Percentiles rank a stretch among this genome's conserved stretches.
Conservation (phyloP, 2,113 vertebrate species). For the Macrotis lagotis region DNA sequence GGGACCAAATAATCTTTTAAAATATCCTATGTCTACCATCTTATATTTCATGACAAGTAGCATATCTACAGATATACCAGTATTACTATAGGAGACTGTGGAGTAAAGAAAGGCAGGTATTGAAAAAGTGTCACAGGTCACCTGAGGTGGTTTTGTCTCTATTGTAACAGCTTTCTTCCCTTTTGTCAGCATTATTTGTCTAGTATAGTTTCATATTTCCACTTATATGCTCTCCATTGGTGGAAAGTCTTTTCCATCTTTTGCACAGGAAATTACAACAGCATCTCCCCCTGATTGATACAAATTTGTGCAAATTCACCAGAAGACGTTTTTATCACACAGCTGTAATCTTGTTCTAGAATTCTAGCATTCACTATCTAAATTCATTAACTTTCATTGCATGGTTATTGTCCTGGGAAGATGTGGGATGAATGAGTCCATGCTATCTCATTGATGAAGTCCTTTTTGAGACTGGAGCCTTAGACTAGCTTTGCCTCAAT, state of each 20-base stretch:
- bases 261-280: slow-evolving; percentile 87
- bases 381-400: slow-evolving; percentile 89
- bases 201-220: slow-evolving; percentile 87
- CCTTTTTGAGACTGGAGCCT: slow-evolving; percentile 94
- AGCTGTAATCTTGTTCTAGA: slow-evolving; percentile 90
- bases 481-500: slow-evolving; percentile 92
- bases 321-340: slow-evolving; percentile 88
- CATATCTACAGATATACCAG: slow-evolving; percentile 98
- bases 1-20: slow-evolving; percentile 98
- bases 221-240: slow-evolving; percentile 85
- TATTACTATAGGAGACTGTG: slow-evolving; percentile 93
- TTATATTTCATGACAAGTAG: slow-evolving; percentile 99
- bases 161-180: no score
- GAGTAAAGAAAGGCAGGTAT: slow-evolving; percentile 97
- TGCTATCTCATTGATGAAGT: slow-evolving; percentile 92
- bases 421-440: slow-evolving; percentile 94
- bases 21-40: slow-evolving; percentile 97
- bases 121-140: slow-evolving; percentile 97
- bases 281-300: slow-evolving; percentile 88
- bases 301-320: slow-evolving; percentile 87
- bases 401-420: slow-evolving; percentile 92
- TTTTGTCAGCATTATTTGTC: slow-evolving; percentile 86
- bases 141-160: slow-evolving; percentile 94
- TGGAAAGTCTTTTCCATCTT: slow-evolving; percentile 88
- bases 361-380: slow-evolving; percentile 89